Conservation (phyloP, 2,113 vertebrate genomes). For the Chaetura pelagica region DNA sequence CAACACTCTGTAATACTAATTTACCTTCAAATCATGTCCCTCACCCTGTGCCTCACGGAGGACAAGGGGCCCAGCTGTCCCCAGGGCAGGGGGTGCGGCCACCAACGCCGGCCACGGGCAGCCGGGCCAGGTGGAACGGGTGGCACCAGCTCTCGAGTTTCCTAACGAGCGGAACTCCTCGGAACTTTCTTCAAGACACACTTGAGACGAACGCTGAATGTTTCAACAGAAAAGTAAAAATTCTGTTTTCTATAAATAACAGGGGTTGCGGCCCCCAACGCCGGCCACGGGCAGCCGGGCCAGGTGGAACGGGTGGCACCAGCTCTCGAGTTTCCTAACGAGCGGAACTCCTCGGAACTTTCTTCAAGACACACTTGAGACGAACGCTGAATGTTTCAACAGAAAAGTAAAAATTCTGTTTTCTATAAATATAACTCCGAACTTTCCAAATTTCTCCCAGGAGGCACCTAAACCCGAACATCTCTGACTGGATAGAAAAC, state of each 20-base stretch:
- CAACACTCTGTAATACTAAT: background rate
- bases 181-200: background rate
- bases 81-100: background rate
- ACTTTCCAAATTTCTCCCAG: background rate
- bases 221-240: background rate
- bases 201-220: background rate
- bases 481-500: background rate
- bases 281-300: background rate
- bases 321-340: too few relatives aligned
- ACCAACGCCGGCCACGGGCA: rapidly evolving
- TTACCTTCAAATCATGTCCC: background rate
- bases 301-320: background rate
- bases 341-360: background rate
- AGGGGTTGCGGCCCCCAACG: rapidly evolving
- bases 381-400: background rate
- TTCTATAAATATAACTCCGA: background rate
- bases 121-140: background rate
- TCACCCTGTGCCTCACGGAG: rapidly evolving
- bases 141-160: background rate
- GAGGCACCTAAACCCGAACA: too few relatives aligned
- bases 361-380: background rate
- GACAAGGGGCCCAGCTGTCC: rapidly evolving
- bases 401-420: background rate
- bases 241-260: background rate
- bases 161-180: background rate